Evolutionary conservation across 2,113 vertebrate genomes (phyloP).

Genomic region (Percopsis transmontana): DNA sequence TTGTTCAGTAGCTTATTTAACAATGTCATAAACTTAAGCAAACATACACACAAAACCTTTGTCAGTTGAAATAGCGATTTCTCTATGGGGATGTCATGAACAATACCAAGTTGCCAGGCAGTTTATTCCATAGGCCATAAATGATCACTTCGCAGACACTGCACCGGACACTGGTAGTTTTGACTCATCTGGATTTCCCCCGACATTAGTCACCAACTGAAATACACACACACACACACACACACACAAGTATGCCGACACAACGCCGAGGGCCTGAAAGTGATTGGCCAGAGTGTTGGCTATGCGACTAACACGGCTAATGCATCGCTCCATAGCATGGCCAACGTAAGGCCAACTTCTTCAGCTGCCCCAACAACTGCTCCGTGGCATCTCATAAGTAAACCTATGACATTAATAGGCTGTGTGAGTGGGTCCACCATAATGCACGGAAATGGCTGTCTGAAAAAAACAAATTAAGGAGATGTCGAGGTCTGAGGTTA

Average conservation of each 20-base stretch:
- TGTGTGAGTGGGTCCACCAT: constrained; percentile 36
- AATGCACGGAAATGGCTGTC: constrained; percentile 50
- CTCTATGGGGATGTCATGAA: constrained; percentile 45
- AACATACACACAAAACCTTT: constrained; percentile 5
- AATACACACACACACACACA: constrained; percentile 68
- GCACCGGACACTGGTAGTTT: constrained; percentile 69
- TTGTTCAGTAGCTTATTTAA: background rate
- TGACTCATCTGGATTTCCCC: constrained; percentile 82
- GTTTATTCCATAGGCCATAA: constrained; percentile 72
- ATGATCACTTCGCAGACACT: constrained; percentile 66
- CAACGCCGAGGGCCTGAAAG: constrained; percentile 52
- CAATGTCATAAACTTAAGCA: background rate
- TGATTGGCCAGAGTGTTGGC: constrained; percentile 48
- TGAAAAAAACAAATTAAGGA: constrained; percentile 47
- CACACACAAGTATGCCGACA: constrained; percentile 54
- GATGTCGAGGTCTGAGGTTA: constrained; percentile 28
- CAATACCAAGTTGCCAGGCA: constrained; percentile 75
- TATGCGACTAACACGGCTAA: constrained; percentile 65
- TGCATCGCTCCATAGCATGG: constrained; percentile 39
- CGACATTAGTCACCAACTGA: constrained; percentile 77
- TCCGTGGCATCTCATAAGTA: constrained; percentile 67
- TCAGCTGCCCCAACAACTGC: constrained; percentile 81
- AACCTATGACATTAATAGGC: constrained; percentile 66
- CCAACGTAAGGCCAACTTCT: constrained; percentile 48
- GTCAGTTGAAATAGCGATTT: constrained; percentile 30